Evolutionary conservation across 2,797 vertebrate species (phyloP).

Genomic region (Petrocephalus schoutedeni): DNA sequence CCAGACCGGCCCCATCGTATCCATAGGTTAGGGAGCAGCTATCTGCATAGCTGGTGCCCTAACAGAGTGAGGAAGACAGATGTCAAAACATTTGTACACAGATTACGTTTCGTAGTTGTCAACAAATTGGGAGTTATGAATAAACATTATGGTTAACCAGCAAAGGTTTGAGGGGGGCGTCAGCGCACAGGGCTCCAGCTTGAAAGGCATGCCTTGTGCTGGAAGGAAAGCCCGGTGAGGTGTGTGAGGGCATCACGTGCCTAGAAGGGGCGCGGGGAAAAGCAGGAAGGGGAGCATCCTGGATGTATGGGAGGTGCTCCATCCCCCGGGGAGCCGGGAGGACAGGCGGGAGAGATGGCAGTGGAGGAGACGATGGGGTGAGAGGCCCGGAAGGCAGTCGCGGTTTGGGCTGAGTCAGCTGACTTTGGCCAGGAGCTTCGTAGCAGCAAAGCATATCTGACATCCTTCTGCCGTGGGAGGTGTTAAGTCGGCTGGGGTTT

Average conservation of each 20-base stretch:
- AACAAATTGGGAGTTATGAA: slow-evolving; percentile 19
- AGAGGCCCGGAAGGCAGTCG: not conserved
- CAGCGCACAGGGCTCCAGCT: not conserved
- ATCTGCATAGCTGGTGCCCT: not conserved
- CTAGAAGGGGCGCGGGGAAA: not conserved
- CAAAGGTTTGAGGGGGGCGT: not conserved
- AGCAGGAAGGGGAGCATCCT: not conserved
- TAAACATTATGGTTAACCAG: slow-evolving; percentile 25
- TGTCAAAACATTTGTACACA: slow-evolving; percentile 28
- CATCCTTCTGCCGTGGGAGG: not conserved
- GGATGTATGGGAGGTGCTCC: not conserved
- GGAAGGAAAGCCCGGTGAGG: not conserved
- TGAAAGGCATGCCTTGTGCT: not conserved
- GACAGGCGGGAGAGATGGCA: not conserved
- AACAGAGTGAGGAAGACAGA: slow-evolving; percentile 16
- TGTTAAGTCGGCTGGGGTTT: slow-evolving; percentile 20
- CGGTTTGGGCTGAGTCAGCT: not conserved
- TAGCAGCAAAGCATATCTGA: not conserved
- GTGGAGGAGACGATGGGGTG: not conserved
- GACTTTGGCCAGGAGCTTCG: not conserved
- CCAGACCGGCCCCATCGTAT: not conserved
- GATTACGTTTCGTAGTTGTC: slow-evolving; percentile 26
- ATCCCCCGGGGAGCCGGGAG: not conserved
- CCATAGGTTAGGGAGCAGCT: not conserved
- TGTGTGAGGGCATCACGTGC: not conserved